Evolutionary conservation across 2,888 invertebrate genomes (phyloP).

Genomic region (Acanthosoma haemorrhoidale): DNA sequence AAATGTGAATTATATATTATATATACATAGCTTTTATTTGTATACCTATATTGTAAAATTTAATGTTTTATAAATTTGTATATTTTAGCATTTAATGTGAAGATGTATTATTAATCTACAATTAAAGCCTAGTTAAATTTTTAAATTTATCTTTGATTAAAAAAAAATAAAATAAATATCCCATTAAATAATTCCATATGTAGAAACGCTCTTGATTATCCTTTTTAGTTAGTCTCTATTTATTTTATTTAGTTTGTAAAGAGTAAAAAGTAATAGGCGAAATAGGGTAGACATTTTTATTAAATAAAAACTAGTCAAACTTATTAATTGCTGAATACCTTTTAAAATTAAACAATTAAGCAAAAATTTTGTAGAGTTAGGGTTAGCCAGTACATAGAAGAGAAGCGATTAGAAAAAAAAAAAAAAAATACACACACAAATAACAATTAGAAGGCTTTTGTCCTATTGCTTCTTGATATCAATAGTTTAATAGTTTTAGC

Average conservation of each 20-base stretch:
- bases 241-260: background rate
- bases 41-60: constrained; percentile 29
- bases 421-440: constrained; percentile 19
- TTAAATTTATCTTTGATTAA: constrained; percentile 8
- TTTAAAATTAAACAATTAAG: background rate
- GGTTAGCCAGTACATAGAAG: background rate
- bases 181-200: constrained; percentile 3
- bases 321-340: background rate
- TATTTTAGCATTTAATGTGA: constrained; percentile 21
- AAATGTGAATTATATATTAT: constrained; percentile 24
- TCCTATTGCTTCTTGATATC: constrained; percentile 18
- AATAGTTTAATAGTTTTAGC: constrained; percentile 13
- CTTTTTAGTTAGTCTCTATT: background rate
- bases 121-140: constrained; percentile 26
- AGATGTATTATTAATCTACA: constrained; percentile 24
- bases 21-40: constrained; percentile 28
- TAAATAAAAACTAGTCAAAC: background rate
- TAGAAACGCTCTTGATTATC: constrained; percentile 22
- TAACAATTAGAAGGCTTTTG: constrained; percentile 24
- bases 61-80: constrained; percentile 30
- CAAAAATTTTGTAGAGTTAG: background rate
- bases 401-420: background rate
- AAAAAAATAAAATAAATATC: background rate
- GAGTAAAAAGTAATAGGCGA: background rate
- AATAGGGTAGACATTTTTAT: background rate